phyloP scores from a whole-genome alignment of 2,888 invertebrate species.

The Ormyrus nitidulus region DNA sequence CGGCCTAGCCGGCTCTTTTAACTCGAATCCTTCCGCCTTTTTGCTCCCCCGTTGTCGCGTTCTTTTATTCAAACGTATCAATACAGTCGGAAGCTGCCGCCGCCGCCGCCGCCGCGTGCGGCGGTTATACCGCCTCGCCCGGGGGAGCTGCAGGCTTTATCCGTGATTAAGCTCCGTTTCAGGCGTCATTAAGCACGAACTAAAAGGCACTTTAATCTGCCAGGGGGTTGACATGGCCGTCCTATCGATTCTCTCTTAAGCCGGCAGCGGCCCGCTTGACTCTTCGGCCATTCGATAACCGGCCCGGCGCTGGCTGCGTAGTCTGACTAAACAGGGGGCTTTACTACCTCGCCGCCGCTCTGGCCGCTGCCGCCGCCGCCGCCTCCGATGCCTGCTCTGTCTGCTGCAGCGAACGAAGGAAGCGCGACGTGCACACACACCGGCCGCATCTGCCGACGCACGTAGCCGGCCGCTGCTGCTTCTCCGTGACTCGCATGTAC shows the following conservation, averaged over 20 bases:
- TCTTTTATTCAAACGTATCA: constrained; percentile 20
- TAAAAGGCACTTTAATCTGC: constrained; percentile 70
- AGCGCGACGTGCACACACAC: too few species aligned
- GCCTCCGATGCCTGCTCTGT: too few species aligned
- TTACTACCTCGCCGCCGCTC: constrained; percentile 61
- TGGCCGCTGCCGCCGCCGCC: too few species aligned
- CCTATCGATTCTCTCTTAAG: constrained; percentile 71
- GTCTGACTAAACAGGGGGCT: constrained; percentile 63
- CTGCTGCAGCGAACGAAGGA: too few species aligned
- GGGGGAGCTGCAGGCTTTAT: constrained; percentile 63
- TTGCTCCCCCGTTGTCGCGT: not conserved
- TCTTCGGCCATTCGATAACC: constrained; percentile 66
- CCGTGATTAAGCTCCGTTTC: constrained; percentile 71
- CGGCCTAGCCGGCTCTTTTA: not conserved
- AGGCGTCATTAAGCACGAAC: constrained; percentile 72
- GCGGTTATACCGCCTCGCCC: too few species aligned
- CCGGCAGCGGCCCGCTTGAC: constrained; percentile 61
- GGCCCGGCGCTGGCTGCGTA: constrained; percentile 40
- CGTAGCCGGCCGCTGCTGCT: constrained; percentile 29
- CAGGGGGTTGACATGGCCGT: constrained; percentile 65
- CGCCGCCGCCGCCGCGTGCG: constrained; percentile 38
- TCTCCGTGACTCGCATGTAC: constrained; percentile 46
- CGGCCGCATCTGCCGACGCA: constrained; percentile 19
- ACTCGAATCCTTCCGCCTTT: not conserved
- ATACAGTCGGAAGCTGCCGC: not conserved